These are phyloP conservation scores for Argyresthia goedartella DNA, from an alignment of 2,888 invertebrate species.

Conservation along the genomic window DNA sequence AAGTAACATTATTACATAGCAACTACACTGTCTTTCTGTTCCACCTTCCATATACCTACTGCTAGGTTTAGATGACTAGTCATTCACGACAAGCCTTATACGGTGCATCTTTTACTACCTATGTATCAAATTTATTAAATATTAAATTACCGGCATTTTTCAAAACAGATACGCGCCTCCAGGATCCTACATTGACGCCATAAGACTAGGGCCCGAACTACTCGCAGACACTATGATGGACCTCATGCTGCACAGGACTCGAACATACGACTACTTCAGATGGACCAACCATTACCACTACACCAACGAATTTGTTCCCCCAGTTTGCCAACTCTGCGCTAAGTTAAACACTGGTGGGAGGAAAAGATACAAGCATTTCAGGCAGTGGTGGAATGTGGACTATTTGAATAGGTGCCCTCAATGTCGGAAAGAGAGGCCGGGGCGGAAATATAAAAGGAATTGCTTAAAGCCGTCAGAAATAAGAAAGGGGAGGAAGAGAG, in stretches of 20 bases:
- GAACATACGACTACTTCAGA: conserved; percentile 37
- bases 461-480: too few species aligned
- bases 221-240: conserved; percentile 31
- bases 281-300: conserved; percentile 39
- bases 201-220: conserved; percentile 17
- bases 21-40: too few species aligned
- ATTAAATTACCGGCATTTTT: neutral
- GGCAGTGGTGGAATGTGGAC: neutral
- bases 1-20: too few species aligned
- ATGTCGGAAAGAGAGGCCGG: too few species aligned
- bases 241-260: conserved; percentile 22
- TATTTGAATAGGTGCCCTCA: too few species aligned
- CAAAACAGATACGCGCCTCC: conserved; percentile 33
- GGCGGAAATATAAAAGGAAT: too few species aligned
- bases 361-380: neutral
- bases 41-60: too few species aligned
- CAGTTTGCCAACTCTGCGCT: neutral
- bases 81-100: too few species aligned
- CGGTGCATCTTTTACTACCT: too few species aligned
- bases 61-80: too few species aligned
- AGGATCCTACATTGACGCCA: conserved; percentile 33
- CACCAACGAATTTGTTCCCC: neutral
- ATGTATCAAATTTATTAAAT: too few species aligned
- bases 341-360: neutral
- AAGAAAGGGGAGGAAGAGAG: too few species aligned